Percentiles rank a stretch among this genome's conserved stretches.
These are phyloP conservation scores for Polydrusus cervinus DNA, from an alignment of 2,888 invertebrate species.

Conservation along the genomic window DNA sequence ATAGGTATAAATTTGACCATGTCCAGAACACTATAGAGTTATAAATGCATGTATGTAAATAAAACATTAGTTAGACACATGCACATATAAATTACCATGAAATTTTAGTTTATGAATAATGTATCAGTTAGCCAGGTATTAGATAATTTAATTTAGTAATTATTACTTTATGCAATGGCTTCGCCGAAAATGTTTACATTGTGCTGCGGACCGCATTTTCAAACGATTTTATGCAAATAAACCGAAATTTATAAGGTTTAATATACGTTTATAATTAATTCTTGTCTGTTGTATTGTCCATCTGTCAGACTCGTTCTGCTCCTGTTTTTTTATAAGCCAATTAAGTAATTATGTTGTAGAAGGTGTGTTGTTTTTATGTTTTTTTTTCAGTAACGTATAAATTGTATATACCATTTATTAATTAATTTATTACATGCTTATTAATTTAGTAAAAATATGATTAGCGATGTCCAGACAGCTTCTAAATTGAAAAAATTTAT, in stretches of 20 bases:
- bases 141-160: conserved; percentile 35
- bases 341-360: conserved; percentile 16
- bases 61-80: conserved; percentile 26
- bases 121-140: conserved; percentile 25
- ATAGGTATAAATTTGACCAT: neutral
- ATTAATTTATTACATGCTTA: neutral
- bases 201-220: conserved; percentile 5
- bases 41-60: conserved; percentile 23
- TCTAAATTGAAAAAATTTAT: too few species aligned
- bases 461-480: too few species aligned
- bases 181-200: conserved; percentile 27
- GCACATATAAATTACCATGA: conserved; percentile 34
- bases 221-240: conserved; percentile 29
- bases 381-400: neutral
- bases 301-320: conserved; percentile 15
- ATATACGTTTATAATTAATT: conserved; percentile 26
- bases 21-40: too few species aligned
- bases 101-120: conserved; percentile 27
- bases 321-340: conserved; percentile 13
- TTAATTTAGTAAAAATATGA: too few species aligned
- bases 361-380: neutral
- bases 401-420: neutral
- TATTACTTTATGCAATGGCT: conserved; percentile 25
- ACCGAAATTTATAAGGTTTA: conserved; percentile 14
- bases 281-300: conserved; percentile 1